Conservation (phyloP, 2,797 vertebrate species). For the Tamandua tetradactyla region DNA sequence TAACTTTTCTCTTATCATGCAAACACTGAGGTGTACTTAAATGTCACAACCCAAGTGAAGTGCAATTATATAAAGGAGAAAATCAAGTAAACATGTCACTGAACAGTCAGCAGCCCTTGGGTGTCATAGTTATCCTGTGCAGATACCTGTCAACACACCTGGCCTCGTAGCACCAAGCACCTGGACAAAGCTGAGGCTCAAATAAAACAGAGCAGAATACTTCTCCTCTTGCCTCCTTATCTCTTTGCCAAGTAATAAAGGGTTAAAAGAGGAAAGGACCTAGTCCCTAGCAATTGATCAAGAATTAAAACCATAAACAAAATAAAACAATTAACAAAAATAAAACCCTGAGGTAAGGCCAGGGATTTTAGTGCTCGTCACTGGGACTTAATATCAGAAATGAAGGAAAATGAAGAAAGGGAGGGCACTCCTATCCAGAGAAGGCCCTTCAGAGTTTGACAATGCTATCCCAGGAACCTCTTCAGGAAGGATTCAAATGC, state of each 20-base stretch:
- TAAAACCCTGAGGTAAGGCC: constrained; percentile 26
- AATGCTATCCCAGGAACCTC: background rate
- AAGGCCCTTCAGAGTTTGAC: background rate
- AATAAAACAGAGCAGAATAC: constrained; percentile 65
- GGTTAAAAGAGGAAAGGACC: background rate
- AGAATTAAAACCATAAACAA: constrained; percentile 41
- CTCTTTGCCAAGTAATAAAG: constrained; percentile 63
- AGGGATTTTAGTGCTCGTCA: constrained; percentile 19
- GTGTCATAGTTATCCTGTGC: background rate
- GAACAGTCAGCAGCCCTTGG: constrained; percentile 70
- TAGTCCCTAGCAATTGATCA: background rate
- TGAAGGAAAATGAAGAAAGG: background rate
- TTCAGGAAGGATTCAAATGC: background rate
- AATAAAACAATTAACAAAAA: constrained; percentile 33
- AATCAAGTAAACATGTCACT: constrained; percentile 75
- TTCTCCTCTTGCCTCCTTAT: constrained; percentile 59
- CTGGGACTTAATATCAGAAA: background rate
- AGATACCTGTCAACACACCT: constrained; percentile 22
- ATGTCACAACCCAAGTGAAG: constrained; percentile 31
- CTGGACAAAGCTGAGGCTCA: constrained; percentile 68
- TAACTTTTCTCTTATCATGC: background rate
- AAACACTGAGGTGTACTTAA: background rate
- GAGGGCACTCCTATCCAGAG: background rate
- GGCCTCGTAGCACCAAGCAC: constrained; percentile 70
- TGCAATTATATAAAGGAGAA: constrained; percentile 10